Conservation (phyloP, 2,888 invertebrate genomes). For the Torymus texanus region DNA sequence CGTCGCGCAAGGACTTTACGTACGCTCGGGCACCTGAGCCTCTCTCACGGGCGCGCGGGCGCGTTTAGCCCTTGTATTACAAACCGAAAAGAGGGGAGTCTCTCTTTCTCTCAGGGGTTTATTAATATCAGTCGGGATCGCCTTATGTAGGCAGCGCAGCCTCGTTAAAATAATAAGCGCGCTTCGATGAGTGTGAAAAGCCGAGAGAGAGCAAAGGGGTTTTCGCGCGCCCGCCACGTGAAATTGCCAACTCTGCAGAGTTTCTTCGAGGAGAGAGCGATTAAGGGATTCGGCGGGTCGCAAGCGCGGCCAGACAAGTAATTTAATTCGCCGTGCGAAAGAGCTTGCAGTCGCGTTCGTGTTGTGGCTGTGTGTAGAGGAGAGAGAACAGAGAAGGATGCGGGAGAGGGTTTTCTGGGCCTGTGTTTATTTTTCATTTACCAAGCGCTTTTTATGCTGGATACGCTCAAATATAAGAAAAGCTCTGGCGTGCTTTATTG, state of each 20-base stretch:
- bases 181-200: constrained; percentile 59
- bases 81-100: constrained; percentile 41
- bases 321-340: constrained; percentile 49
- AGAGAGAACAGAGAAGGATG: constrained; percentile 17
- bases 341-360: neutral
- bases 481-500: too few relatives aligned
- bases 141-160: constrained; percentile 46
- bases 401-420: constrained; percentile 2
- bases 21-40: constrained; percentile 67
- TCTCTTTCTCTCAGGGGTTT: neutral
- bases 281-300: constrained; percentile 56
- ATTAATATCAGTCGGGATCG: constrained; percentile 54
- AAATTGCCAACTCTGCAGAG: constrained; percentile 39
- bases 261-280: constrained; percentile 35
- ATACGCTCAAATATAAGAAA: neutral
- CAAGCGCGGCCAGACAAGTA: constrained; percentile 47
- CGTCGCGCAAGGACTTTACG: constrained; percentile 37
- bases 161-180: constrained; percentile 67
- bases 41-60: constrained; percentile 65
- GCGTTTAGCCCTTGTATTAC: constrained; percentile 62
- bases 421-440: constrained; percentile 50
- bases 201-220: constrained; percentile 19
- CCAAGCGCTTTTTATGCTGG: constrained; percentile 2
- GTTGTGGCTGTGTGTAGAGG: constrained; percentile 10
- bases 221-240: neutral